phyloP scores from a whole-genome alignment of 2,113 vertebrate genomes.

The Campylorhamphus procurvoides region DNA sequence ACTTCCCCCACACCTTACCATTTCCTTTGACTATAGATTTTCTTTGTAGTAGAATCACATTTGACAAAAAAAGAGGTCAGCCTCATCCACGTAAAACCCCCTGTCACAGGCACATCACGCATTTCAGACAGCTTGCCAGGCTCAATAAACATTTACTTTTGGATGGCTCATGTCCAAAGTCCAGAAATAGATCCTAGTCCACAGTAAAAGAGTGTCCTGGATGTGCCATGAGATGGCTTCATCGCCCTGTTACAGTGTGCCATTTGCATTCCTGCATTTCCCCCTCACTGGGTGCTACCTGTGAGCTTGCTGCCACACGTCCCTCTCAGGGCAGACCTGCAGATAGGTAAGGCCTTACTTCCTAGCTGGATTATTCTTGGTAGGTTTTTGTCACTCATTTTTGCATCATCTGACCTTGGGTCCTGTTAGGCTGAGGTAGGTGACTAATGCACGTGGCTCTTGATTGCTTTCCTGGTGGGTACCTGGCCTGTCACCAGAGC shows the following conservation, averaged over 20 bases:
- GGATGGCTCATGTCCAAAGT: constrained; percentile 34
- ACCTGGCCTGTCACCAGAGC: background rate
- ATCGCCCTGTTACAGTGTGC: background rate
- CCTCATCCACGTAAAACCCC: background rate
- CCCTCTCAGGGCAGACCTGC: background rate
- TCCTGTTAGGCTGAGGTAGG: background rate
- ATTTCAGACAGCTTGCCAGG: constrained; percentile 7
- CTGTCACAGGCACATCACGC: background rate
- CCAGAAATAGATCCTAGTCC: background rate
- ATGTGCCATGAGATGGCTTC: constrained; percentile 5
- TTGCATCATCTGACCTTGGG: background rate
- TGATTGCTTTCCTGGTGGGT: background rate
- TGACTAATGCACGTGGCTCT: background rate
- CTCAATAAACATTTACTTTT: constrained; percentile 61
- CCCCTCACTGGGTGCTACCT: background rate
- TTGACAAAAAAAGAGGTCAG: background rate
- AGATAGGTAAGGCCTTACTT: background rate
- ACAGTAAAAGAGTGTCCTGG: background rate
- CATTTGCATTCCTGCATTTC: background rate
- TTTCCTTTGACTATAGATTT: background rate
- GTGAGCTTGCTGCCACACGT: background rate
- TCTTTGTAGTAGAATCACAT: background rate
- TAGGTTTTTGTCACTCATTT: background rate
- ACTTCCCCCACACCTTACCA: background rate
- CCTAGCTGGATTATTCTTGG: background rate